Base-by-base conservation (phyloP, 2,888 invertebrate genomes). In the Phengaris alcon region DNA sequence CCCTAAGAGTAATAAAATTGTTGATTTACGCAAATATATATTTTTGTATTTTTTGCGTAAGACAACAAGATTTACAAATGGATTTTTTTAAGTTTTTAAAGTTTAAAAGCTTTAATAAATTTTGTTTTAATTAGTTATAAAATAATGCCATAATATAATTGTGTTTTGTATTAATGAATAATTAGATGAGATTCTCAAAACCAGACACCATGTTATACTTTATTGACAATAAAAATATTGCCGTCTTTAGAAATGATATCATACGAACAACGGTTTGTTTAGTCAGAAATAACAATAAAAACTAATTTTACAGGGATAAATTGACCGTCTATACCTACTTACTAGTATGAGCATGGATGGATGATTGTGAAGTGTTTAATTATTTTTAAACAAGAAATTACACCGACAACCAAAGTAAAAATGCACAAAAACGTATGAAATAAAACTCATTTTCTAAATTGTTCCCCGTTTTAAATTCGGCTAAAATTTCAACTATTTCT, bases 171-270 rank as follows among this genome's bases (percentile, higher is more conserved):
- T 55, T 12, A 64, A 35, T 35, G 35, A 12, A 10, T n/a, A n/a
- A n/a, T 55, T n/a, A 35, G 0, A 22, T 9, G 15, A 57, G 15
- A 3, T 59, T 59, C 59, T 35, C 35, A 12, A 64, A 64, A 64
- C 64, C 35, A 64, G 64, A 64, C 64, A 13, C 35, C 35, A 22
- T 70, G 15, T 22, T 35, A 64, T 64, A 64, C 44, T 12, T 70
- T 51, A 7, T 51, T n/a, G 52, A 13, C 72, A 48, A 46, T 22
- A 72, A 54, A 52, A 72, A 72, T 52, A 54, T 12, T 13, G 52
- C 15, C 70, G 22, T 22, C 52, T 72, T 48, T 51, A 72, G 35
- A 52, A 72, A 72, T 72, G 72, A 72, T 54, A 72, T 72, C 72
- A 72, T 52, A 35, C 54, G 48, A 48, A 54, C 6, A 35, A 72